Evolutionary conservation across 2,797 vertebrate genomes (phyloP), one percentile per base, ranked within the genome.

Genomic region (Synaphobranchus kaupii): DNA sequence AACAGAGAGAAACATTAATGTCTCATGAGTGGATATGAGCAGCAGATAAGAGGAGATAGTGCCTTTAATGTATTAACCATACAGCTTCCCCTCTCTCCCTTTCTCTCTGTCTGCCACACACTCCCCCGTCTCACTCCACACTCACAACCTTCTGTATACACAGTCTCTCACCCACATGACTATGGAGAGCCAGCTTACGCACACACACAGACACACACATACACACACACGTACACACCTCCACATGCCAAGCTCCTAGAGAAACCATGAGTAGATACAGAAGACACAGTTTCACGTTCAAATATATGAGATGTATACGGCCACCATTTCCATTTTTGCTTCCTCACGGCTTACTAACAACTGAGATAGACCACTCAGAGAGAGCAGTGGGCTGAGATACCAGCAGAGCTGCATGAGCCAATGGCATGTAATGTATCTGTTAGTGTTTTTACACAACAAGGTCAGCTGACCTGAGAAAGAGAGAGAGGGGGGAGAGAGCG

Each of bases 11-110:
- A 34, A 76, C 31, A 39, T 34, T 76, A 4, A 76, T 34, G 73
- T 44, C 15, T 44, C 44, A 39, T 76, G 34, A 76, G 39, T 34
- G 68, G 31, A 73, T 28, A 76, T 58, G 73, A 22, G 73, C 73
- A 44, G 39, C 5, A 8, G 31, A 76, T 44, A 34, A 34, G 56
- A 50, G 86, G 54, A 56, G 20, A 60, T 2, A 60, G n/a, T 22
- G 58, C 71, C 52, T 47, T 47, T 71, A 44, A 87, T 87, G 86
- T 87, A 83, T 84, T 71, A 87, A 82, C 83, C 86, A 87, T 71
- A 60, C 31, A 60, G 58, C 78, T 66, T 28, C 28, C 68, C 81
- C 63, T 68, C 63, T 68, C 25, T 68, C n/a, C 9, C 28, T 47
- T 58, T 71, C 68, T 78, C 7, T 34, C 76, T 54, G 86, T 84